Percentiles rank a stretch among this genome's conserved stretches.
Conservation (phyloP, 2,888 invertebrate species). For the Torymus texanus region DNA sequence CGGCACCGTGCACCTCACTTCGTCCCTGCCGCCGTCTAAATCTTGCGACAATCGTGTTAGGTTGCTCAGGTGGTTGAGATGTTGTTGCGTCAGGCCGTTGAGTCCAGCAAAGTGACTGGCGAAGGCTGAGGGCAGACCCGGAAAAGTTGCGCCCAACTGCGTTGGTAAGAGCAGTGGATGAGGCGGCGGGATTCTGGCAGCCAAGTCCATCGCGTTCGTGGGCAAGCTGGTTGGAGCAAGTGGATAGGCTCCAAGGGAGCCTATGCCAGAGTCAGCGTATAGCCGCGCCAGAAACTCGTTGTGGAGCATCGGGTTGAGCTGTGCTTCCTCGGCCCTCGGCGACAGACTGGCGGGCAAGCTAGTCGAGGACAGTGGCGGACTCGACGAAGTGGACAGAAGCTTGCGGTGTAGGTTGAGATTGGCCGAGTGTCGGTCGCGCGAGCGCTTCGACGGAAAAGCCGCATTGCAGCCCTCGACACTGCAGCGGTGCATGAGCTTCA, state of each 20-base stretch:
- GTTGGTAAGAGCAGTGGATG: conserved; percentile 80
- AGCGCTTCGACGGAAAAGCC: conserved; percentile 94
- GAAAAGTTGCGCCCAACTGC: conserved; percentile 78
- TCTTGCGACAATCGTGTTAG: conserved; percentile 63
- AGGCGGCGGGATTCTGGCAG: conserved; percentile 76
- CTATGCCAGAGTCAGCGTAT: conserved; percentile 81
- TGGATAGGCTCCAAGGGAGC: conserved; percentile 73
- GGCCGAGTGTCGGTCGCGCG: conserved; percentile 93
- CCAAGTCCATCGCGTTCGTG: conserved; percentile 65
- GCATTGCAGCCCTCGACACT: conserved; percentile 96
- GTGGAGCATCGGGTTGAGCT: conserved; percentile 80
- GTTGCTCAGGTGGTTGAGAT: conserved; percentile 65
- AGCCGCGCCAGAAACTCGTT: conserved; percentile 87
- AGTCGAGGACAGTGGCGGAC: conserved; percentile 75
- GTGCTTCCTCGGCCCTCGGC: conserved; percentile 75
- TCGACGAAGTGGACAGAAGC: conserved; percentile 84
- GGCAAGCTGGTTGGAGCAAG: conserved; percentile 73
- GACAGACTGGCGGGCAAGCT: conserved; percentile 56
- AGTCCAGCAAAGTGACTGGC: conserved; percentile 70
- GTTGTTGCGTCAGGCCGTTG: conserved; percentile 75
- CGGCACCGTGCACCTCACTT: conserved; percentile 85
- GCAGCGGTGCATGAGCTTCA: conserved; percentile 96
- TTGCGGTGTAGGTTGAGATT: conserved; percentile 94
- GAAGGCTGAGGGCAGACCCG: conserved; percentile 75
- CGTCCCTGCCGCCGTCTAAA: conserved; percentile 61